Evolutionary conservation across 2,797 vertebrate species (phyloP).

Genomic region (Intellagama lesueurii): DNA sequence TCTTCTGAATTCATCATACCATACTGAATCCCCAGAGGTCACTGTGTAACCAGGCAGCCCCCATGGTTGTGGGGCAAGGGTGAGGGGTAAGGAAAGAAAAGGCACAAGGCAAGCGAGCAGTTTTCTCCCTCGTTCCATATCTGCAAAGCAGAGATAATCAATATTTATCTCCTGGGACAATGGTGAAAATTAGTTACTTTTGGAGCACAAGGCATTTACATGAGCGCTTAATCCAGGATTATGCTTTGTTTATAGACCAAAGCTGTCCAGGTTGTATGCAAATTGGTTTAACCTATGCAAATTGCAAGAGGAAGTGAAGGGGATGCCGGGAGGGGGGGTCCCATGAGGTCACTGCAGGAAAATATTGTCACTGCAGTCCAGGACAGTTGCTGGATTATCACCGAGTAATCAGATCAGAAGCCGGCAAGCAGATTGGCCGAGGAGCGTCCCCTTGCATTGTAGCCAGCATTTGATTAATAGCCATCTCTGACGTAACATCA

Average conservation of each 20-base stretch:
- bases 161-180: constrained; percentile 43
- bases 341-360: not conserved
- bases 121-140: constrained; percentile 47
- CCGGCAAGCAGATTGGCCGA: not conserved
- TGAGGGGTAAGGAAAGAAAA: not conserved
- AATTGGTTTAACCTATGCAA: not conserved
- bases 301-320: not conserved
- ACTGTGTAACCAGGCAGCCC: not conserved
- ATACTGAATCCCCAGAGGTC: constrained; percentile 41
- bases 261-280: not conserved
- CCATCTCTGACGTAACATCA: constrained; percentile 51
- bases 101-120: constrained; percentile 48
- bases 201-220: constrained; percentile 51
- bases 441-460: not conserved
- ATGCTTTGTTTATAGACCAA: not conserved
- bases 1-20: not conserved
- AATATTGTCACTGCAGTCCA: constrained; percentile 6
- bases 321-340: not conserved
- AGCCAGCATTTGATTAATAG: constrained; percentile 45
- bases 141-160: constrained; percentile 62
- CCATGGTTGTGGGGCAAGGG: not conserved
- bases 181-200: constrained; percentile 52
- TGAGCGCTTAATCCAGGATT: constrained; percentile 57
- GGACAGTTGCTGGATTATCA: constrained; percentile 51
- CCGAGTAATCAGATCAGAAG: constrained; percentile 20